Evolutionary conservation across 2,888 invertebrate genomes (phyloP).

Genomic region (Ephialtes manifestator): DNA sequence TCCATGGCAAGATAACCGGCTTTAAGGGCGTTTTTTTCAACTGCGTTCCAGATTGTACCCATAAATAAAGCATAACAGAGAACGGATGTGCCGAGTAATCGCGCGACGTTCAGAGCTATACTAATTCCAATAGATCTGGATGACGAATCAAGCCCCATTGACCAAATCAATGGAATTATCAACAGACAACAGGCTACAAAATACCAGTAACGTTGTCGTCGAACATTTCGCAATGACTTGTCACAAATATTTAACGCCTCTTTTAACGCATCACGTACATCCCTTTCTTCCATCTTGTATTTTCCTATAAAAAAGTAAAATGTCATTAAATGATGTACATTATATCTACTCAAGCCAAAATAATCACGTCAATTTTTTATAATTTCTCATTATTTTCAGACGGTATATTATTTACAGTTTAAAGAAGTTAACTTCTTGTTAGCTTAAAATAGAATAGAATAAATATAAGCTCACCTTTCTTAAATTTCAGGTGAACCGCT

Average conservation of each 20-base stretch:
- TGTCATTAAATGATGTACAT: constrained; percentile 73
- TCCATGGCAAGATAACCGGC: constrained; percentile 92
- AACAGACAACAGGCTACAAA: constrained; percentile 87
- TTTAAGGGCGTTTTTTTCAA: constrained; percentile 92
- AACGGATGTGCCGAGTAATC: constrained; percentile 89
- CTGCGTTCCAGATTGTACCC: constrained; percentile 94
- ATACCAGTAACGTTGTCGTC: constrained; percentile 87
- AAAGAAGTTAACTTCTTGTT: no score
- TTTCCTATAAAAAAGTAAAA: constrained; percentile 72
- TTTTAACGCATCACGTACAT: constrained; percentile 84
- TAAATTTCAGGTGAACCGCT: constrained; percentile 86
- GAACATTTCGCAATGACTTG: constrained; percentile 87
- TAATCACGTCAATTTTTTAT: no score
- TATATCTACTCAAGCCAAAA: constrained; percentile 25
- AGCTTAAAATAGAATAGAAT: no score
- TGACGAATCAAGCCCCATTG: constrained; percentile 79
- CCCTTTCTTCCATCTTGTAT: constrained; percentile 70
- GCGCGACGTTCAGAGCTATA: constrained; percentile 87
- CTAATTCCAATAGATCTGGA: constrained; percentile 78
- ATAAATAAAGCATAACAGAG: constrained; percentile 91
- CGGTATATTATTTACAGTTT: no score
- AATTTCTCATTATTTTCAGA: no score
- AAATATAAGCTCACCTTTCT: constrained; percentile 71
- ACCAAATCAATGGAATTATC: constrained; percentile 83
- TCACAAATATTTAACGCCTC: constrained; percentile 89